Percentiles rank a stretch among this genome's conserved stretches.
Conservation (phyloP, 2,888 invertebrate species). For the Chloroclystis v-ata region DNA sequence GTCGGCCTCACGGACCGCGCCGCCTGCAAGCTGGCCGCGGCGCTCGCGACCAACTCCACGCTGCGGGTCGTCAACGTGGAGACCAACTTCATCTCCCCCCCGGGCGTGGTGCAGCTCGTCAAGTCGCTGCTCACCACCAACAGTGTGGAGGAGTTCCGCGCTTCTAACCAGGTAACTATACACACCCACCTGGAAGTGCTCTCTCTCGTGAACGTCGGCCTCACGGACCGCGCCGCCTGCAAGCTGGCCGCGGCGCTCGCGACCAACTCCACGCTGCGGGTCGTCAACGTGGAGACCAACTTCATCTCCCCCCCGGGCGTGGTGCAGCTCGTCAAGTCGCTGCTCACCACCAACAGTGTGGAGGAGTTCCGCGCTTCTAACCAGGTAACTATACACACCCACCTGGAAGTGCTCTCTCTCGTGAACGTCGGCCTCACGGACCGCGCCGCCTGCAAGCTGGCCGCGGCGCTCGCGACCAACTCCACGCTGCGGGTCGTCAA, state of each 20-base stretch:
- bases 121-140: conserved; percentile 91
- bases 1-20: conserved; percentile 94
- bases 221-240: conserved; percentile 92
- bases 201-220: conserved; percentile 93
- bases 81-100: conserved; percentile 97
- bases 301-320: conserved; percentile 94
- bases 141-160: conserved; percentile 95
- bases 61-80: conserved; percentile 93
- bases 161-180: conserved; percentile 82
- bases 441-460: conserved; percentile 88
- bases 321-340: conserved; percentile 89
- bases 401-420: conserved; percentile 89
- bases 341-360: conserved; percentile 90
- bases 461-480: conserved; percentile 89
- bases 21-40: conserved; percentile 88
- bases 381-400: conserved; percentile 25
- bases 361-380: conserved; percentile 98
- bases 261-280: conserved; percentile 87
- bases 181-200: conserved; percentile 84
- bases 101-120: conserved; percentile 90
- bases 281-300: conserved; percentile 97
- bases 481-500: conserved; percentile 89
- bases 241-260: conserved; percentile 90
- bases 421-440: conserved; percentile 97
- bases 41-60: conserved; percentile 87